These are phyloP conservation scores for Spongilla lacustris DNA, from an alignment of 37 sponge, comb jelly and placozoan species.

Conservation along the genomic window DNA sequence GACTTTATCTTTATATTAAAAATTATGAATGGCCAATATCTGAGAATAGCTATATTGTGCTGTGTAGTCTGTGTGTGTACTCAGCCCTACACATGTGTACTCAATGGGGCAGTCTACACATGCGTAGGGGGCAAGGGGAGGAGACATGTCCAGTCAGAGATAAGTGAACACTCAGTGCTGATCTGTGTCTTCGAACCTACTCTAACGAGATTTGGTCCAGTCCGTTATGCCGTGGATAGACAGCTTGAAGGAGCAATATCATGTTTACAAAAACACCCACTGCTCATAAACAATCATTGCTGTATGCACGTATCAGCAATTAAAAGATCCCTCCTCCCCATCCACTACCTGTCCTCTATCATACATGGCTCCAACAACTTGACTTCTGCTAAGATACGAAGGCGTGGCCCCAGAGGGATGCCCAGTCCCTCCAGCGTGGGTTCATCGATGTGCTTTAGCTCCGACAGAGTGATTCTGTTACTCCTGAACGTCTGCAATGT, in stretches of 20 bases:
- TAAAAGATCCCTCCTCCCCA: background rate
- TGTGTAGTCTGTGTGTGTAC: background rate
- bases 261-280: background rate
- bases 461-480: slow-evolving; percentile 31
- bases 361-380: slow-evolving; percentile 16
- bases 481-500: background rate
- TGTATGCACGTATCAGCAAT: background rate
- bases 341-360: background rate
- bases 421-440: slow-evolving; percentile 51
- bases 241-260: background rate
- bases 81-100: background rate
- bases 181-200: background rate
- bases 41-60: no score
- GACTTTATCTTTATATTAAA: background rate
- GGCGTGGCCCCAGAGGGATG: slow-evolving; percentile 64
- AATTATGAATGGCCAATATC: background rate
- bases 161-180: background rate
- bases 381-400: slow-evolving; percentile 41
- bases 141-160: background rate
- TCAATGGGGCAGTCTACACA: background rate
- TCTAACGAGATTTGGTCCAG: background rate
- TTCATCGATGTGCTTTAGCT: slow-evolving; percentile 43
- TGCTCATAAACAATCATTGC: background rate
- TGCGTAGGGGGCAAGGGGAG: background rate
- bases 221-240: background rate